phyloP scores from a whole-genome alignment of 2,888 invertebrate genomes.

The Leptinotarsa haldemani region DNA sequence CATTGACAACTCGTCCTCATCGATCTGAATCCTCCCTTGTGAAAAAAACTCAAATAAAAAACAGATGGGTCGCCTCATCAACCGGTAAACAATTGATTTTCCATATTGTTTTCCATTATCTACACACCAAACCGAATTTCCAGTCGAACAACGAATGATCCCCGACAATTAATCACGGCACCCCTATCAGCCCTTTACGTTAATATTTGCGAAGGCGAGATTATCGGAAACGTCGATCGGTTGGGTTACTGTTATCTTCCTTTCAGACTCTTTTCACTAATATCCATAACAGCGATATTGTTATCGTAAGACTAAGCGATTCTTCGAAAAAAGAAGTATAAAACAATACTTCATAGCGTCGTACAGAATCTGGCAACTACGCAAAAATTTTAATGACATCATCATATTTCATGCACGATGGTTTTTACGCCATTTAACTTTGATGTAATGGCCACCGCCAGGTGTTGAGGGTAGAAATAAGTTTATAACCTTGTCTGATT shows the following conservation, averaged over 20 bases:
- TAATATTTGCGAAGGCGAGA: constrained; percentile 34
- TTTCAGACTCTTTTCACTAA: constrained; percentile 27
- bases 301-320: constrained; percentile 7
- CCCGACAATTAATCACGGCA: constrained; percentile 3
- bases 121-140: not conserved
- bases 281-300: constrained; percentile 37
- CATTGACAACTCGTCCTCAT: no score
- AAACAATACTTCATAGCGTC: constrained; percentile 19
- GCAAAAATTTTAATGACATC: constrained; percentile 44
- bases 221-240: constrained; percentile 39
- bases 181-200: constrained; percentile 22
- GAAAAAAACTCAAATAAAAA: no score
- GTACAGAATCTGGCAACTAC: constrained; percentile 42
- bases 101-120: constrained; percentile 11
- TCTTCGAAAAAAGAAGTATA: not conserved
- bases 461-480: constrained; percentile 33
- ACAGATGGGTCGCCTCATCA: not conserved
- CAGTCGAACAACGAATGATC: constrained; percentile 12
- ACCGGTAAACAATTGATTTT: not conserved
- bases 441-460: constrained; percentile 39
- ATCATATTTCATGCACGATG: constrained; percentile 41
- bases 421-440: constrained; percentile 43
- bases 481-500: constrained; percentile 27
- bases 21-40: no score
- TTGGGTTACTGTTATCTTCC: constrained; percentile 34